phyloP scores from a whole-genome alignment of 2,797 vertebrate species.

The Sebastes elongatus region DNA sequence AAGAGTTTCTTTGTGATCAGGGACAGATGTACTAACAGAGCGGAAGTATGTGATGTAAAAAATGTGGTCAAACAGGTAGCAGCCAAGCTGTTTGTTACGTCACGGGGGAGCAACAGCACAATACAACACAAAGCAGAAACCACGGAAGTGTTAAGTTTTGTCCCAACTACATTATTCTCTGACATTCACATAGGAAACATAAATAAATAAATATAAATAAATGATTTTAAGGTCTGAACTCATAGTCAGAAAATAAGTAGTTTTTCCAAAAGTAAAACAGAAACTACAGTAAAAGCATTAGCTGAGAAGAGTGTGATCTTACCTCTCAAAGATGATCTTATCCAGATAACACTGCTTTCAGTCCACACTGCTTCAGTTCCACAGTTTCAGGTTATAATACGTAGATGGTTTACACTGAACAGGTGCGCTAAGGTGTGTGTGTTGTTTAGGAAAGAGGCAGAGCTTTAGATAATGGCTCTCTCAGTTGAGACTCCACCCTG shows the following conservation, averaged over 20 bases:
- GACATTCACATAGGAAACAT: neutral
- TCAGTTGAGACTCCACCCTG: conserved; percentile 63
- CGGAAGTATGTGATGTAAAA: conserved; percentile 8
- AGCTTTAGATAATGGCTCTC: conserved; percentile 36
- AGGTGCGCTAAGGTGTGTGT: conserved; percentile 61
- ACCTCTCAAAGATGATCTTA: conserved; percentile 46
- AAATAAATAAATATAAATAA: neutral
- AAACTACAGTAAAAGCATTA: neutral
- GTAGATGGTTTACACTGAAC: conserved; percentile 14
- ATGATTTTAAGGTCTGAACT: neutral
- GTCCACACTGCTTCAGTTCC: conserved; percentile 9
- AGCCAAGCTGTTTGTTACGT: conserved; percentile 25
- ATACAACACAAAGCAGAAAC: conserved; percentile 14
- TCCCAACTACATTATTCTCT: neutral
- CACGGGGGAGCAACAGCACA: neutral
- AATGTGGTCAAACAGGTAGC: conserved; percentile 74
- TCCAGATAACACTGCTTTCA: neutral
- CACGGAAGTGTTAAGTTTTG: neutral
- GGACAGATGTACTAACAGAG: neutral
- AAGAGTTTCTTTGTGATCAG: conserved; percentile 3
- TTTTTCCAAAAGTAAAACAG: neutral
- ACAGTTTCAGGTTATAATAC: conserved; percentile 21
- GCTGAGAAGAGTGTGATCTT: conserved; percentile 26
- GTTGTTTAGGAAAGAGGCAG: conserved; percentile 47
- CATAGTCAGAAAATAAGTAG: neutral